Base-by-base conservation (phyloP, 2,888 invertebrate species). In the Drosophila pseudotalamancana region DNA sequence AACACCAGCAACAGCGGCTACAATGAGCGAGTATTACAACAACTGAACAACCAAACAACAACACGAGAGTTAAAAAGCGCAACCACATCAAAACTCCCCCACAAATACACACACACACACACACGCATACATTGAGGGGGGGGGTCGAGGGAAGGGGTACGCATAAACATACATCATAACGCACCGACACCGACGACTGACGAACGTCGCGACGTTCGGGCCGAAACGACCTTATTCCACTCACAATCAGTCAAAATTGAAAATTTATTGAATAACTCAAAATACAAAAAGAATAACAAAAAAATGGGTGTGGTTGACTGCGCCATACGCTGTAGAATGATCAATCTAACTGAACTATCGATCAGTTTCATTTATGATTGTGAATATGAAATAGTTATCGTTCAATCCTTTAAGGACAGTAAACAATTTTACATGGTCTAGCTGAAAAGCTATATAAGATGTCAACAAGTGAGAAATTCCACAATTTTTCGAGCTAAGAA, bases 241-340 rank as follows among this genome's bases (percentile, higher is more conserved):
- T 88, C 87, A 88, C 89, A 88, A 88, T 89, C 89, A 89, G 90
- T 90, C 90, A 90, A 90, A 90, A 90, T 90, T 90, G 89, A 90
- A 90, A 89, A 89, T 90, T 89, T 90, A 90, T 90, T 90, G 89
- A 90, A 90, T 90, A 89, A 84, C 66, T 31, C 49, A 75, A 62
- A 65, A 77, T 49, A 59, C 66, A 53, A 50, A 29, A 29, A 6
- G 11, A n/a, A n/a, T 45, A 62, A 62, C 23, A 50, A 60, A 39
- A 3, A 6, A 12, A 9, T n/a, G 49, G 14, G 27, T 19, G 12
- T 18, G 4, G 5, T 0, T 4, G 27, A 49, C 37, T 29, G 14
- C 11, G 0, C 12, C 6, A 49, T 37, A 6, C 27, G 2, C 49
- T 37, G 12, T 12, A 39, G 6, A 8, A 21, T 39, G 37, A 19